These are phyloP conservation scores for Tenebrosternarchus preto DNA, from an alignment of 2,113 vertebrate genomes.

Conservation along the genomic window DNA sequence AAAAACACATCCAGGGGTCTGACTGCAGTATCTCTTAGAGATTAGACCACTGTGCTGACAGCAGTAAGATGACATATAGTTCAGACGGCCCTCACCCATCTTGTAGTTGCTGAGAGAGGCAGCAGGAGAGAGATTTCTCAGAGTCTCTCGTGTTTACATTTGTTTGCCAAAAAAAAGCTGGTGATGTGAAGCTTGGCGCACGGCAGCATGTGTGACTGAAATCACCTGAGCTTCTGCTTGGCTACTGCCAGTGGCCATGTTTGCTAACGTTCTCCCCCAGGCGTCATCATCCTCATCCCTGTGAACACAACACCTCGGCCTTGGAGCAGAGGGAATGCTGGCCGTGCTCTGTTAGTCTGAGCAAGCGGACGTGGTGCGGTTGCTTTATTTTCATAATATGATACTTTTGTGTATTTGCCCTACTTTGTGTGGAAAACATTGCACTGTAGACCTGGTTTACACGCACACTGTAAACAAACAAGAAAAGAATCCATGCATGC, in stretches of 20 bases:
- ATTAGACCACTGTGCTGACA: constrained; percentile 2
- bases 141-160: constrained; percentile 27
- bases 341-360: neutral
- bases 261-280: too few relatives aligned
- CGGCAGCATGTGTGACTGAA: neutral
- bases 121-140: constrained; percentile 31
- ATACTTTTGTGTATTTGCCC: constrained; percentile 19
- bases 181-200: neutral
- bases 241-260: neutral
- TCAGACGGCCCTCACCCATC: constrained; percentile 47
- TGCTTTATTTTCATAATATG: constrained; percentile 10
- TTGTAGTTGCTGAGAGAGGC: constrained; percentile 20
- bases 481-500: neutral
- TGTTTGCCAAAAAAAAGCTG: neutral
- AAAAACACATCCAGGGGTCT: constrained; percentile 28
- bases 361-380: neutral
- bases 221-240: neutral
- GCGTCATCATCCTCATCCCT: too few relatives aligned
- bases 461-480: constrained; percentile 2
- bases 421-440: constrained; percentile 17
- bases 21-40: constrained; percentile 20
- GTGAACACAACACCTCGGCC: too few relatives aligned
- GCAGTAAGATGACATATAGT: neutral
- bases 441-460: constrained; percentile 16
- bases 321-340: neutral